phyloP scores from a whole-genome alignment of 2,797 vertebrate genomes.

The Otus scops region DNA sequence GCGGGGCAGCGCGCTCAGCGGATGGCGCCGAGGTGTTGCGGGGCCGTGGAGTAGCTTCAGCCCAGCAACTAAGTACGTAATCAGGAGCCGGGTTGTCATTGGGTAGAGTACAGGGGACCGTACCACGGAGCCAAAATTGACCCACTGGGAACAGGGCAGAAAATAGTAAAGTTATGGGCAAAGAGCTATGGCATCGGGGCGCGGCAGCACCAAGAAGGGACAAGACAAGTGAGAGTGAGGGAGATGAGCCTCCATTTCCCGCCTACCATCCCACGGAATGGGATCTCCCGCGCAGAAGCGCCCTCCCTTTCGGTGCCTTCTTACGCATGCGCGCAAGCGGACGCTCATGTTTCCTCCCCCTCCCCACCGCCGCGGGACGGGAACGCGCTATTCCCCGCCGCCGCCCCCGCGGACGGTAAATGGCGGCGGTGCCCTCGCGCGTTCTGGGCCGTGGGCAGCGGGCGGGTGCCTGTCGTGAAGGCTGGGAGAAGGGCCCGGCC shows the following conservation, averaged over 20 bases:
- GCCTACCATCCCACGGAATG: accelerated
- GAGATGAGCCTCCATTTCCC: neutral
- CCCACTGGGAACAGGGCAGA: neutral
- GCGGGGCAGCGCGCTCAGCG: neutral
- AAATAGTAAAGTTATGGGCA: neutral
- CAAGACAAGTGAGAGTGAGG: accelerated
- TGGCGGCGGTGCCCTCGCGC: no score
- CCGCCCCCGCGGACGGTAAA: no score
- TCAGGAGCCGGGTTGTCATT: neutral
- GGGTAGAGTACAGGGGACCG: neutral
- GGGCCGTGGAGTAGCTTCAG: accelerated
- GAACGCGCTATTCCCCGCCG: accelerated
- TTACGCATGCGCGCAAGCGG: neutral
- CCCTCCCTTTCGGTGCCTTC: accelerated
- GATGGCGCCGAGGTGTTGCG: accelerated
- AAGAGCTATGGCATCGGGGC: no score
- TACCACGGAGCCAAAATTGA: neutral
- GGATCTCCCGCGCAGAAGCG: accelerated
- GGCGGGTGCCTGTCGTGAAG: accelerated
- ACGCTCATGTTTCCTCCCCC: accelerated
- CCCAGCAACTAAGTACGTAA: neutral
- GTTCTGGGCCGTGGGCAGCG: neutral
- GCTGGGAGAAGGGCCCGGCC: neutral
- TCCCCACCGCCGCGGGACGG: no score
- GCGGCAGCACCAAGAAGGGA: neutral